phyloP scores from a whole-genome alignment of 2,113 vertebrate genomes.

The Eupsittula cactorum region DNA sequence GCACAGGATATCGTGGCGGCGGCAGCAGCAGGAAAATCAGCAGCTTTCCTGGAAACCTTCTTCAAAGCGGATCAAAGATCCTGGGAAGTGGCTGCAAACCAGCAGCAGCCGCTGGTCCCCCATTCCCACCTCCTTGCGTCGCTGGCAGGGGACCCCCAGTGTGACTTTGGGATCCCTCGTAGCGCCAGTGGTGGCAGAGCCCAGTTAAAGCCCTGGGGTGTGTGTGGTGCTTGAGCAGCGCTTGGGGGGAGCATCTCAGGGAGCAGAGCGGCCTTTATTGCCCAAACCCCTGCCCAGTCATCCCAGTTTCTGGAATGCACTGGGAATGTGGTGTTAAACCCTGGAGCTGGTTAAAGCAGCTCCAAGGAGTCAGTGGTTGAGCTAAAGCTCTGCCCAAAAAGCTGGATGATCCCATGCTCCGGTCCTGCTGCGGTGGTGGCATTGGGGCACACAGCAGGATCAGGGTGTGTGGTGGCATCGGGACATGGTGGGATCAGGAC shows the following conservation, averaged over 20 bases:
- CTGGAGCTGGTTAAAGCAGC: not conserved
- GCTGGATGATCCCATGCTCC: rapidly evolving
- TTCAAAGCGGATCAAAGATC: not conserved
- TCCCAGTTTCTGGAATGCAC: not conserved
- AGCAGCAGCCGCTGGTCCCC: not conserved
- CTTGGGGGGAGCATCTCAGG: no score
- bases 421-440: rapidly evolving
- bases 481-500: not conserved
- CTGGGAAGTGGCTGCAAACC: not conserved
- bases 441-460: not conserved
- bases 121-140: rapidly evolving
- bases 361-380: not conserved
- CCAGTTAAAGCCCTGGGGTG: not conserved
- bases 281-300: not conserved
- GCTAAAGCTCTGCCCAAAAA: not conserved
- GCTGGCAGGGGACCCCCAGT: rapidly evolving
- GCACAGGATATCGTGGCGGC: not conserved
- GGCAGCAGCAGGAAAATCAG: slow-evolving; percentile 1
- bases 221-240: not conserved
- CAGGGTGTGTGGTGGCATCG: not conserved
- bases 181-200: not conserved
- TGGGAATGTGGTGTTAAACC: rapidly evolving
- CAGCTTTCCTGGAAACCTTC: slow-evolving; percentile 33
- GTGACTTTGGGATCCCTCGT: not conserved
- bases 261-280: not conserved